Evolutionary conservation across 2,797 vertebrate species (phyloP).

Genomic region (Chaetodon trifasciatus): DNA sequence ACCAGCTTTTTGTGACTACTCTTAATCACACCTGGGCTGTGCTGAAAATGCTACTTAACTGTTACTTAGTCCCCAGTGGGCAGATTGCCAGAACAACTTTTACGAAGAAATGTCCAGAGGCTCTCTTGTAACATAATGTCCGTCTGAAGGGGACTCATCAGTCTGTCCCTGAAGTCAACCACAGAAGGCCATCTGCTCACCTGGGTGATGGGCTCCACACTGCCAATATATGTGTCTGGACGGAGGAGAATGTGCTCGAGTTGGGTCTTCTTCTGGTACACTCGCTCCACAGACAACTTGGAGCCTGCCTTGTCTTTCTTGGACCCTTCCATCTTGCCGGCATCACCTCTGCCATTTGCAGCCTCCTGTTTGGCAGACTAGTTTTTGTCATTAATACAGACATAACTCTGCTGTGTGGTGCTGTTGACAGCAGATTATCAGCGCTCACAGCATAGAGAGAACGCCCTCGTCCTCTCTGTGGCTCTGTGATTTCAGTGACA

Average conservation of each 20-base stretch:
- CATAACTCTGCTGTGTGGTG: slow-evolving; percentile 7
- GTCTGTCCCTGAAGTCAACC: not conserved
- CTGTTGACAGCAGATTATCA: slow-evolving; percentile 16
- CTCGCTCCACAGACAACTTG: slow-evolving; percentile 97
- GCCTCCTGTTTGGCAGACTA: slow-evolving; percentile 91
- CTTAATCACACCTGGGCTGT: not conserved
- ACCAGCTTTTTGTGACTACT: not conserved
- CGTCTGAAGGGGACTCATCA: not conserved
- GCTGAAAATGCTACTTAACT: not conserved
- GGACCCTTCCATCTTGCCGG: slow-evolving; percentile 88
- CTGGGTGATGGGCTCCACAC: slow-evolving; percentile 96
- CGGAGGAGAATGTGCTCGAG: slow-evolving; percentile 98
- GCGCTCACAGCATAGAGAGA: not conserved
- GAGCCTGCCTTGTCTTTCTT: slow-evolving; percentile 94
- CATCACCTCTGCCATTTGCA: slow-evolving; percentile 87
- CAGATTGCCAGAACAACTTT: not conserved
- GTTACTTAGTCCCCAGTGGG: not conserved
- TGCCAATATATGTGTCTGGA: slow-evolving; percentile 97
- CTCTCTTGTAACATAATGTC: not conserved
- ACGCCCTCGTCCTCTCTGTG: not conserved
- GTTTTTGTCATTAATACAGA: slow-evolving; percentile 82
- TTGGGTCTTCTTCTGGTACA: slow-evolving; percentile 99
- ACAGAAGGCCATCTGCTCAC: slow-evolving; percentile 69
- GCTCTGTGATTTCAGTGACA: slow-evolving; percentile 1
- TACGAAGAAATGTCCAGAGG: not conserved